phyloP scores from a whole-genome alignment of 1,140 invertebrate species.

The Anagrus nilaparvatae region DNA sequence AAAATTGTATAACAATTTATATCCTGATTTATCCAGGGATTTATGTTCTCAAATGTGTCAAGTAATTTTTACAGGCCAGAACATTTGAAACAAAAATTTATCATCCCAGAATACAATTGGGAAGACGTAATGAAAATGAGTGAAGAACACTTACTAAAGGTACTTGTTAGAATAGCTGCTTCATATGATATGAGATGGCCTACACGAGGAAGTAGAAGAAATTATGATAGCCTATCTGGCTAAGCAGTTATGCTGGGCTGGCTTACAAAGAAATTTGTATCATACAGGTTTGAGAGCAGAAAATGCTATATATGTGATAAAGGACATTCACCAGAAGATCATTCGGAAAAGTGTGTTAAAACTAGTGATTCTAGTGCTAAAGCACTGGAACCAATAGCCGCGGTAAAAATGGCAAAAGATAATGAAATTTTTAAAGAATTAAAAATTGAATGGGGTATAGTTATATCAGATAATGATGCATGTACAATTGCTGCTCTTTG shows the following conservation, averaged over 20 bases:
- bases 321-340: constrained; percentile 2
- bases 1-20: too few relatives aligned
- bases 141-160: neutral
- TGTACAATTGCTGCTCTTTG: neutral
- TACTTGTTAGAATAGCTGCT: constrained; percentile 6
- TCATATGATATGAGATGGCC: constrained; percentile 12
- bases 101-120: neutral
- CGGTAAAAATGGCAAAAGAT: neutral
- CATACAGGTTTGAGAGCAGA: constrained; percentile 2
- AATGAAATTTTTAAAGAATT: constrained; percentile 7
- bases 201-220: constrained; percentile 9
- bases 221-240: constrained; percentile 9
- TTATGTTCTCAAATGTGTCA: too few relatives aligned
- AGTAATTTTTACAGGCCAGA: constrained; percentile 3
- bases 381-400: constrained; percentile 8
- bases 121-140: too few relatives aligned
- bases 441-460: constrained; percentile 4
- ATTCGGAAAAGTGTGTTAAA: constrained; percentile 10
- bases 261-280: constrained; percentile 10
- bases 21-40: too few relatives aligned
- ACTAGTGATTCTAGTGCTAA: constrained; percentile 7
- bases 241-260: constrained; percentile 6
- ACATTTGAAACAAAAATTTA: constrained; percentile 8
- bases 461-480: constrained; percentile 6
- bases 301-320: constrained; percentile 10